These are phyloP conservation scores for Pantelozetes paolii DNA, from an alignment of 2,888 invertebrate genomes.

Conservation along the genomic window DNA sequence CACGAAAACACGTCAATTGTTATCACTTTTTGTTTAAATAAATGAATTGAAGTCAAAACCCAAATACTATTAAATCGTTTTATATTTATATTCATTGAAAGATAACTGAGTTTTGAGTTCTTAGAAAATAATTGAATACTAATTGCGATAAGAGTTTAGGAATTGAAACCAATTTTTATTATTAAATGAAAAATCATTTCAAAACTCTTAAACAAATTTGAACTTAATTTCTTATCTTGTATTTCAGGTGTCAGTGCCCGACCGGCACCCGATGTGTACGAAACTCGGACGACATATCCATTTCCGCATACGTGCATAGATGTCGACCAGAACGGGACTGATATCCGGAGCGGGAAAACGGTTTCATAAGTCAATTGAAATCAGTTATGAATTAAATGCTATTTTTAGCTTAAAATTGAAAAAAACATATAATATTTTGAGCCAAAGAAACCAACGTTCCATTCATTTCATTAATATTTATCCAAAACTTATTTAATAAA, in stretches of 20 bases:
- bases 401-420: background rate
- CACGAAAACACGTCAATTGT: background rate
- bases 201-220: too few relatives aligned
- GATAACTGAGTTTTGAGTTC: background rate
- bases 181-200: too few relatives aligned
- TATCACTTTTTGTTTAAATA: background rate
- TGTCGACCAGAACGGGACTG: constrained; percentile 52
- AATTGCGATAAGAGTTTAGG: too few relatives aligned
- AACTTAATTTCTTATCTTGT: too few relatives aligned
- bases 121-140: too few relatives aligned
- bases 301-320: constrained; percentile 60
- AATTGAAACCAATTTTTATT: too few relatives aligned
- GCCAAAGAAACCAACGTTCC: constrained; percentile 8
- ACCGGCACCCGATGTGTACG: constrained; percentile 56
- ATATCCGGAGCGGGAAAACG: background rate
- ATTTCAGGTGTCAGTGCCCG: constrained; percentile 58
- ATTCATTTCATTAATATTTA: background rate
- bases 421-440: background rate
- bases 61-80: too few relatives aligned
- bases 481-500: background rate
- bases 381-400: background rate
- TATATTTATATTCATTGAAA: background rate
- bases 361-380: background rate
- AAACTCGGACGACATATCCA: constrained; percentile 60
- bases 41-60: background rate